Base-by-base conservation (phyloP, 1,140 invertebrate species). In the Caenorhabditis remanei region DNA sequence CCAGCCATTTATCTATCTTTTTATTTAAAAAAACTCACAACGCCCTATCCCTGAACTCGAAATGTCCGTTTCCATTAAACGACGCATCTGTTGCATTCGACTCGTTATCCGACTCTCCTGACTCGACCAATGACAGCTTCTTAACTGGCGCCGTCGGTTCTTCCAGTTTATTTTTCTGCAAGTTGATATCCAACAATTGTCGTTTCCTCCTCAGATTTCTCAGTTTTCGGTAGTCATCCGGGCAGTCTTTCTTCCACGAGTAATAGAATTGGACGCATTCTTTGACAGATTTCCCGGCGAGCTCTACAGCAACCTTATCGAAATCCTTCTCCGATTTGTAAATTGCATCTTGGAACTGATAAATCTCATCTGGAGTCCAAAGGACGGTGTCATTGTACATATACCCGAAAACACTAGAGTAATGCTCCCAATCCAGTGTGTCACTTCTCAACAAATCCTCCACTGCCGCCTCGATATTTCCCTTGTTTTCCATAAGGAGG, bases 181-280 rank as follows among this genome's bases (percentile, higher is more conserved):
- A 56, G 41, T 87, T 87, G 48, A 87, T 84, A 84, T 92, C 92
- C 32, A 93, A 91, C 41, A 93, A 90, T 87, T 93, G 91, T 50
- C 93, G 89, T 85, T 93, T 94, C 58, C 93, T 87, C 11, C 94
- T 91, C 43, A 94, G 86, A 56, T 92, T 91, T 21, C 94, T 84
- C 53, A 94, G 87, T 56, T 93, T 93, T 65, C 93, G 92, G 88
- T 94, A 93, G 85, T 94, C 94, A 88, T 94, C 94, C 13, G 93
- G 93, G 86, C 93, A 93, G 5, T 89, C 95, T 93, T 97, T 97
- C 93, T 99, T 99, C 98, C 98, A 99, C 90, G 98, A 95, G 93
- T 99, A 99, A 93, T 99, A 99, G 93, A 99, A 98, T 94, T 98
- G 96, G 90, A 99, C 94, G 94, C 97, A 99, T 92, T 99, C 96